Evolutionary conservation across 2,797 vertebrate species (phyloP).

Genomic region (Halcyon smyrnensis): DNA sequence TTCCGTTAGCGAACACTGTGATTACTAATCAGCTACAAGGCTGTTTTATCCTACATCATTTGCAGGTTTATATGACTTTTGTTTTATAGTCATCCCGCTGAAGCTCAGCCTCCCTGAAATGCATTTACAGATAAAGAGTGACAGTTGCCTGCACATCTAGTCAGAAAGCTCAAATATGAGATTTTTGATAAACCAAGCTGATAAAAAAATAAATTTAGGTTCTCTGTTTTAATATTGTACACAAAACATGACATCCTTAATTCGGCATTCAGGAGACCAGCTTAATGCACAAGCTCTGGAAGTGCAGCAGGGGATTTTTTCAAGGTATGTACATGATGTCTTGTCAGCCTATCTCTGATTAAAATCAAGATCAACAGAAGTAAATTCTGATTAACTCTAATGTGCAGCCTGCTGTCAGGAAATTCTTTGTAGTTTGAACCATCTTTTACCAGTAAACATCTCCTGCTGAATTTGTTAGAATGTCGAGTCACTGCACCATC

Average conservation of each 20-base stretch:
- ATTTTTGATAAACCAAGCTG: not conserved
- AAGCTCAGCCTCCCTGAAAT: not conserved
- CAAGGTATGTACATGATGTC: not conserved
- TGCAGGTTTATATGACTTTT: not conserved
- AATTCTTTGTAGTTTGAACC: not conserved
- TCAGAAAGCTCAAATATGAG: not conserved
- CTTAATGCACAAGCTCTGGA: not conserved
- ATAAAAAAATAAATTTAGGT: slow-evolving; percentile 13
- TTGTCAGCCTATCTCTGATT: slow-evolving; percentile 34
- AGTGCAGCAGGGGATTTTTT: slow-evolving; percentile 22
- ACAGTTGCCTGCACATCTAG: not conserved
- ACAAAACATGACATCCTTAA: not conserved
- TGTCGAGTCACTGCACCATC: not conserved
- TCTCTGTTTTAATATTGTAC: slow-evolving; percentile 21
- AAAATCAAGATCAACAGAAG: slow-evolving; percentile 52
- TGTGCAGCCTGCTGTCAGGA: slow-evolving; percentile 24
- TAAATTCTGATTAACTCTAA: slow-evolving; percentile 57
- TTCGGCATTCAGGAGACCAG: not conserved
- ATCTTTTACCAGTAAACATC: slow-evolving; percentile 35
- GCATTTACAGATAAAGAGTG: not conserved
- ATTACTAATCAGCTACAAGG: not conserved
- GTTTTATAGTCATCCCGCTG: not conserved
- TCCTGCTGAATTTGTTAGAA: slow-evolving; percentile 20
- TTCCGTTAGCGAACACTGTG: not conserved
- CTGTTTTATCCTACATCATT: not conserved